Percentiles rank a stretch among this genome's conserved stretches.
These are phyloP conservation scores for Epistrophella euchroma DNA, from an alignment of 2,888 invertebrate species.

Conservation along the genomic window DNA sequence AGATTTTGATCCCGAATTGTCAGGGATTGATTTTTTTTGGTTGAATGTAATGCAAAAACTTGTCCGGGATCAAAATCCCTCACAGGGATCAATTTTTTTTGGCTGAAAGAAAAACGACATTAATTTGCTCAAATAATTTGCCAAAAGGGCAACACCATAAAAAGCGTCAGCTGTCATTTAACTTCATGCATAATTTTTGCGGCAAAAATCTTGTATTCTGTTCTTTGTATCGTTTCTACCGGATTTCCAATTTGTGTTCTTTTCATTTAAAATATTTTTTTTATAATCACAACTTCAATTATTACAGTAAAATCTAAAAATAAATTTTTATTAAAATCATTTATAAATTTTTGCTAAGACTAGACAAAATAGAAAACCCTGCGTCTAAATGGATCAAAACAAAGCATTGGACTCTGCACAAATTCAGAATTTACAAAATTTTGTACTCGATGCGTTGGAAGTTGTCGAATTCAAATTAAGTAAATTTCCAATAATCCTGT, in stretches of 20 bases:
- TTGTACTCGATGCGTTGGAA: constrained; percentile 81
- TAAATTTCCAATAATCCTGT: constrained; percentile 57
- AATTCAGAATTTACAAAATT: constrained; percentile 81
- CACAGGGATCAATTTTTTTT: no score
- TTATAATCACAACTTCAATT: neutral
- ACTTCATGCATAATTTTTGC: neutral
- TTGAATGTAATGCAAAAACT: no score
- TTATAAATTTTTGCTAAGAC: neutral
- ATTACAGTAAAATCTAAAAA: neutral
- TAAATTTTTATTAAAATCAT: neutral
- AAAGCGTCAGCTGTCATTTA: neutral
- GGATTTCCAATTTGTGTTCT: neutral
- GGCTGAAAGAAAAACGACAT: no score
- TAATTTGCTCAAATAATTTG: no score
- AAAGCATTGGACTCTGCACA: constrained; percentile 78
- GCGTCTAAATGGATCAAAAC: constrained; percentile 29
- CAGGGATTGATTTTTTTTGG: no score
- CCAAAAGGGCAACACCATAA: no score
- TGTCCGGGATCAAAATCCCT: no score
- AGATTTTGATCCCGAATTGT: no score
- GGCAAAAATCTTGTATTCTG: constrained; percentile 1
- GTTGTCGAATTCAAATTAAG: constrained; percentile 83
- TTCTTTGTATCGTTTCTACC: neutral
- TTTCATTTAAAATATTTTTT: neutral
- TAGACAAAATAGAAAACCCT: neutral